These are phyloP conservation scores for Arenaria interpres DNA, from an alignment of 2,113 vertebrate genomes.

Conservation along the genomic window DNA sequence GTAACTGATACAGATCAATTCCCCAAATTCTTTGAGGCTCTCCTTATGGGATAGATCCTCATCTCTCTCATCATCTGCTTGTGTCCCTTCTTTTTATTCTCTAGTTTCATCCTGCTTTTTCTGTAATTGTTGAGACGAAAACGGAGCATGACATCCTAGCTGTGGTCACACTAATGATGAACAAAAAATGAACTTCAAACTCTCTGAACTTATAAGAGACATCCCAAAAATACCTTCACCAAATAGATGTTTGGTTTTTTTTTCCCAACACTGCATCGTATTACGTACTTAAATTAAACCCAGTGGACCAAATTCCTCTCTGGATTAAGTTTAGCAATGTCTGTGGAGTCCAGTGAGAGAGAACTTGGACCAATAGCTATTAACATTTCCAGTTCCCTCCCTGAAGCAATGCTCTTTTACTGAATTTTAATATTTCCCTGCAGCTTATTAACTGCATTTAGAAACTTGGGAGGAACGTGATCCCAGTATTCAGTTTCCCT, in stretches of 20 bases:
- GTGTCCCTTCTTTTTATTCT: neutral
- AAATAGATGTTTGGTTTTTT: neutral
- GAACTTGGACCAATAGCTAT: slow-evolving; percentile 14
- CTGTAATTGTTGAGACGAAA: neutral
- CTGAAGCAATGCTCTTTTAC: neutral
- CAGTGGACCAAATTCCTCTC: slow-evolving; percentile 17
- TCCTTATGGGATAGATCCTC: neutral
- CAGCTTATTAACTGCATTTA: slow-evolving; percentile 12
- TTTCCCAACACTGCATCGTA: neutral
- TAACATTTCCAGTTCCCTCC: slow-evolving; percentile 11
- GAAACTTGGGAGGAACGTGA: neutral
- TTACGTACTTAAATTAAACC: slow-evolving; percentile 38
- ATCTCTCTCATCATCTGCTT: neutral
- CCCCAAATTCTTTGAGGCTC: neutral
- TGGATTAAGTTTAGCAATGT: slow-evolving; percentile 31
- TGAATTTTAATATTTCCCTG: slow-evolving; percentile 27
- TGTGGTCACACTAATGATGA: neutral
- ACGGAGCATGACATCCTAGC: neutral
- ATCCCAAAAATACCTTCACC: neutral
- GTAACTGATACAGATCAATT: neutral
- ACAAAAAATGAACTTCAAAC: slow-evolving; percentile 31
- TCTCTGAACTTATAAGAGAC: slow-evolving; percentile 4
- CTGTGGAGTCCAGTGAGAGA: slow-evolving; percentile 2
- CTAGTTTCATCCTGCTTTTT: neutral
- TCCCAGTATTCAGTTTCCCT: neutral